Percentiles rank a stretch among this genome's conserved stretches.
These are phyloP conservation scores for Zaprionus nigranus DNA, from an alignment of 1,140 invertebrate species.

Conservation along the genomic window DNA sequence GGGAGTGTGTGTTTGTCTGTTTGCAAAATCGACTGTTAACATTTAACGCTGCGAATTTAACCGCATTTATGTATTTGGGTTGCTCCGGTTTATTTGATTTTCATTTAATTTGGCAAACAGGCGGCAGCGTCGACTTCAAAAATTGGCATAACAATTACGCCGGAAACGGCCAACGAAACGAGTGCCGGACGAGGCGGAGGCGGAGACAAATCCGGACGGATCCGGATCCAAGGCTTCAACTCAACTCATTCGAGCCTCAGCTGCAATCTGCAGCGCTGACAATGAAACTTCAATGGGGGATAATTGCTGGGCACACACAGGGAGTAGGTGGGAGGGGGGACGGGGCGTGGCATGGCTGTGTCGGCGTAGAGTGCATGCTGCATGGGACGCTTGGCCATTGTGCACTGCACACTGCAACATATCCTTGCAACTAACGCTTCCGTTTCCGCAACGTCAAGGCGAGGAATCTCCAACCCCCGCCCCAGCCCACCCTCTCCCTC, in stretches of 20 bases:
- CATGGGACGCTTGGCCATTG: constrained; percentile 49
- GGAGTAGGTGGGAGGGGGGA: background rate
- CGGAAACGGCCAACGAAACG: constrained; percentile 59
- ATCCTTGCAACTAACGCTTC: constrained; percentile 81
- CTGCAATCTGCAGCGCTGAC: constrained; percentile 67
- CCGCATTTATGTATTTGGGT: constrained; percentile 69
- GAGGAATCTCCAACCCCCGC: constrained; percentile 37
- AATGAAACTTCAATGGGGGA: constrained; percentile 74
- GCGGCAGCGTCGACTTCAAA: constrained; percentile 45
- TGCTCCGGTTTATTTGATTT: constrained; percentile 66
- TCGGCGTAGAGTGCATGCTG: constrained; percentile 19
- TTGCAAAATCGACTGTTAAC: constrained; percentile 77
- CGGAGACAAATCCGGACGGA: background rate
- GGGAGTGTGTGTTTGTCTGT: constrained; percentile 37
- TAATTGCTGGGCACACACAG: constrained; percentile 61
- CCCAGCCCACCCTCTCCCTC: constrained; percentile 1
- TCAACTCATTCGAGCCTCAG: constrained; percentile 22
- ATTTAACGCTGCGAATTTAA: constrained; percentile 79
- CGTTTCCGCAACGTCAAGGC: constrained; percentile 75
- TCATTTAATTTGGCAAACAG: constrained; percentile 71
- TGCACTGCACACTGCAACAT: constrained; percentile 61
- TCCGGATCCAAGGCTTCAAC: background rate
- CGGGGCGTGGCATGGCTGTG: background rate
- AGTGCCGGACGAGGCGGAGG: constrained; percentile 2
- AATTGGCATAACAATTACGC: constrained; percentile 78